Evolutionary conservation across 2,113 vertebrate species (phyloP).

Genomic region (Podarcis cretensis): DNA sequence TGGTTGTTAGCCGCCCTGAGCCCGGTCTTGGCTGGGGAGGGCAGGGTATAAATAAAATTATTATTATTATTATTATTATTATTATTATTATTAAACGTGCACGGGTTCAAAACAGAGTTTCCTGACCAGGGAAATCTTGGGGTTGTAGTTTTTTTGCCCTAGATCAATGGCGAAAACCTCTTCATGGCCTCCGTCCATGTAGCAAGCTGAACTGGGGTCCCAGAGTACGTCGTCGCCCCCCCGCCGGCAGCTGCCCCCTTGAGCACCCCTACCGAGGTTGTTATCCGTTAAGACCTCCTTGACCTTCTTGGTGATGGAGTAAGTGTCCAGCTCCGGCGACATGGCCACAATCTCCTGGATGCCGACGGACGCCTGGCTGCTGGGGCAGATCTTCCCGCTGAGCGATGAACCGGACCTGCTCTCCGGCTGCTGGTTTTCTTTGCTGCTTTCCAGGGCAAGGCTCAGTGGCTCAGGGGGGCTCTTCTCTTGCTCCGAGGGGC

Average conservation of each 20-base stretch:
- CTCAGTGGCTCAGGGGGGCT: constrained; percentile 82
- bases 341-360: constrained; percentile 98
- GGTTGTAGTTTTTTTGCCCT: no score
- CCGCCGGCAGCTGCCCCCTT: not conserved
- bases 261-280: constrained; percentile 87
- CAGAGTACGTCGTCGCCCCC: fast-evolving
- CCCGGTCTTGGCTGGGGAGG: no score
- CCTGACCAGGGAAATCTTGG: not conserved
- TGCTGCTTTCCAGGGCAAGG: constrained; percentile 91
- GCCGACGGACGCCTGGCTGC: constrained; percentile 81
- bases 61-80: no score
- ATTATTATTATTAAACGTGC: not conserved
- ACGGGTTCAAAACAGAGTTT: not conserved
- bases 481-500: constrained; percentile 72
- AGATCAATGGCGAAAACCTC: not conserved
- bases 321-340: constrained; percentile 96
- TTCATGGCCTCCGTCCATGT: not conserved
- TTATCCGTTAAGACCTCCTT: constrained; percentile 99
- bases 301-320: constrained; percentile 96
- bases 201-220: not conserved
- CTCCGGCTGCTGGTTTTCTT: constrained; percentile 92
- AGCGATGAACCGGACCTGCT: constrained; percentile 64
- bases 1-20: no score
- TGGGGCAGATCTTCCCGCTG: constrained; percentile 76
- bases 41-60: no score